phyloP scores from a whole-genome alignment of 1,140 invertebrate species.

The Latrodectus geometricus region DNA sequence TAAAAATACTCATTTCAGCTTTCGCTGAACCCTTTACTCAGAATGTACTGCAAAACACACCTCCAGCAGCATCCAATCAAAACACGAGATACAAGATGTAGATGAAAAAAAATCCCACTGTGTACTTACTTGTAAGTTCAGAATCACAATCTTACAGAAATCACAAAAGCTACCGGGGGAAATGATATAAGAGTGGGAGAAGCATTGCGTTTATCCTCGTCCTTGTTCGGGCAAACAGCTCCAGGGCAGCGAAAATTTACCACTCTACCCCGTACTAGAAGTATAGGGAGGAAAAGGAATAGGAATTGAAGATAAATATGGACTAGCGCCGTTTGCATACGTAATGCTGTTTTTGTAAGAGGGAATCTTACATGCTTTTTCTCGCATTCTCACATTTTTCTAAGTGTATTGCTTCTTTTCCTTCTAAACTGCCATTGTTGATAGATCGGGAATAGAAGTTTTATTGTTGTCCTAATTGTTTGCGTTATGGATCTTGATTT shows the following conservation, averaged over 20 bases:
- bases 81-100: constrained; percentile 1
- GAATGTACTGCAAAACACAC: not conserved
- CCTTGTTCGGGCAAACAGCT: not conserved
- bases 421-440: no score
- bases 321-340: not conserved
- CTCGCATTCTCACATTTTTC: not conserved
- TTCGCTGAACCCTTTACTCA: not conserved
- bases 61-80: constrained; percentile 10
- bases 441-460: no score
- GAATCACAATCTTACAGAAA: not conserved
- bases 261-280: not conserved
- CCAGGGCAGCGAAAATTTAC: not conserved
- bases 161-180: not conserved
- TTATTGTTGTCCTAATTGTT: no score
- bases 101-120: not conserved
- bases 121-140: not conserved
- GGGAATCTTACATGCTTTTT: not conserved
- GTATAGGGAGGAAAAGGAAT: not conserved
- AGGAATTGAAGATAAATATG: not conserved
- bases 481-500: no score
- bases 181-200: not conserved
- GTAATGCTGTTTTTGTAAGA: not conserved
- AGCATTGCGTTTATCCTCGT: not conserved
- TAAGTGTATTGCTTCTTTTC: not conserved
- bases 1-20: no score